Evolutionary conservation across 2,113 vertebrate genomes (phyloP).

Genomic region (Phalacrocorax carbo): DNA sequence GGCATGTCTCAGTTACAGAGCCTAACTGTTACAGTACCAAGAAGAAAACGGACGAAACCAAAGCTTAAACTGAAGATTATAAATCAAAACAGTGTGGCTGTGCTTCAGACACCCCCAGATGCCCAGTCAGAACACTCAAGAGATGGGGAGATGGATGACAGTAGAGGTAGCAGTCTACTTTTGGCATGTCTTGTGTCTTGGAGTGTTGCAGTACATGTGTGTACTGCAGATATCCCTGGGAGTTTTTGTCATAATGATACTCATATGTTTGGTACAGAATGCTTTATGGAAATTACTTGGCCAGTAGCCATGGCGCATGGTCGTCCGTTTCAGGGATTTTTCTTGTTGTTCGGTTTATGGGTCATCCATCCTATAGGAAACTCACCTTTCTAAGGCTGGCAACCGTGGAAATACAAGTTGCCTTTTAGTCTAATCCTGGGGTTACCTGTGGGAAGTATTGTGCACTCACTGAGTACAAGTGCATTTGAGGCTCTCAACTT

Average conservation of each 20-base stretch:
- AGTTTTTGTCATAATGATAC: neutral
- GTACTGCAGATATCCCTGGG: neutral
- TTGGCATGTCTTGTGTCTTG: neutral
- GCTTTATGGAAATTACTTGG: neutral
- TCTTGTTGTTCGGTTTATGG: neutral
- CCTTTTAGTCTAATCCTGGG: neutral
- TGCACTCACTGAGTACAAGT: neutral
- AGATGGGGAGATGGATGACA: conserved; percentile 87
- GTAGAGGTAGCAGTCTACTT: conserved; percentile 80
- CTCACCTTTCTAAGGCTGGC: neutral
- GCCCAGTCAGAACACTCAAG: conserved; percentile 86
- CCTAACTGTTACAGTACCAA: conserved; percentile 83
- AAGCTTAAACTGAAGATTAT: conserved; percentile 97
- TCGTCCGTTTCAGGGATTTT: neutral
- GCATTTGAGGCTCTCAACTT: neutral
- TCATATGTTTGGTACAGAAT: neutral
- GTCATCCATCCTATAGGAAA: neutral
- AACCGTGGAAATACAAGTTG: neutral
- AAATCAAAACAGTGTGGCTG: conserved; percentile 97
- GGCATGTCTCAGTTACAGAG: conserved; percentile 95
- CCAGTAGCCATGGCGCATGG: neutral
- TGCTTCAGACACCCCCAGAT: conserved; percentile 91
- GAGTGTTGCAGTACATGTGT: neutral
- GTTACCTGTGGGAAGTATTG: neutral
- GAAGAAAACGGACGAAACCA: conserved; percentile 91